Conservation (phyloP, 2,113 vertebrate species). For the Leucosticte australis region DNA sequence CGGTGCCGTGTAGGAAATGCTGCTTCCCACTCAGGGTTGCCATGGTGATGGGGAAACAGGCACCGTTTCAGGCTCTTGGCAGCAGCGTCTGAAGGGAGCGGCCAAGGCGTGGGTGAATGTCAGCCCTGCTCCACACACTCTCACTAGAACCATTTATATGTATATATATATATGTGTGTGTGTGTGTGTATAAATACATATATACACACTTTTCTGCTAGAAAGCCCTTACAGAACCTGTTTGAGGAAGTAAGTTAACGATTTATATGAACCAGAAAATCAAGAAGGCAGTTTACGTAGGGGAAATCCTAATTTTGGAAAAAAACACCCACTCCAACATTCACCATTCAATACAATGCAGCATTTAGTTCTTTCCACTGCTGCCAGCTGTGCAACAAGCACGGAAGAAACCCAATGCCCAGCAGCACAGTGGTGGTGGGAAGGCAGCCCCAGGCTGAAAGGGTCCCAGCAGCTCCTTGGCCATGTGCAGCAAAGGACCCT, state of each 20-base stretch:
- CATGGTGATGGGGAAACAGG: constrained; percentile 19
- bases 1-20: not conserved
- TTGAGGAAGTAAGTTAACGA: not conserved
- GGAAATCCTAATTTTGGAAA: not conserved
- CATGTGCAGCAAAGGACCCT: not conserved
- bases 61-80: not conserved
- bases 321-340: not conserved
- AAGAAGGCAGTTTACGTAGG: not conserved
- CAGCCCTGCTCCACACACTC: not conserved
- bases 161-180: not conserved
- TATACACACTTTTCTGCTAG: not conserved
- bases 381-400: not conserved
- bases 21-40: not conserved
- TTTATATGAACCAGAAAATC: not conserved
- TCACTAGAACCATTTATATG: not conserved
- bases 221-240: not conserved
- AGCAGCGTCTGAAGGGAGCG: constrained; percentile 5
- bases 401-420: not conserved
- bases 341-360: not conserved
- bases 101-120: constrained; percentile 9
- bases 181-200: not conserved
- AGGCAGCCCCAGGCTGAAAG: not conserved
- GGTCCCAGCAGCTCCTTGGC: not conserved
- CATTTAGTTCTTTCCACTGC: not conserved
- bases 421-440: accelerated